Base-by-base conservation (phyloP, 1,140 invertebrate genomes). In the Colletes gigas region DNA sequence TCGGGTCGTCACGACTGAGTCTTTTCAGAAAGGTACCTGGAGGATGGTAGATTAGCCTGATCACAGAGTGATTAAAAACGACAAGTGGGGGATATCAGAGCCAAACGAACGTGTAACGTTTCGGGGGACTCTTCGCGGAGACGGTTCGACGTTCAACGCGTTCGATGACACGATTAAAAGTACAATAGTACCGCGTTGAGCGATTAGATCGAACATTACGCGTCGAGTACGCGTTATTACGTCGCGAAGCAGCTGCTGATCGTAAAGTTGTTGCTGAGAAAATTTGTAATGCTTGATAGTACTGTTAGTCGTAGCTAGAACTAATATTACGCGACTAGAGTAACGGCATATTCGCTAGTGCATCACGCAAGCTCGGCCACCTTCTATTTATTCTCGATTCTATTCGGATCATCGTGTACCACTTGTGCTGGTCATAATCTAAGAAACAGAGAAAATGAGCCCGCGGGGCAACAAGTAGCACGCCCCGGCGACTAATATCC, bases 321-420 rank as follows among this genome's bases (percentile, higher is more conserved):
- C 67, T 71, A 83, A 83, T 71, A 62, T 78, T 84, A 84, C 41
- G 50, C 54, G 70, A 71, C n/a, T n/a, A n/a, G 54, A 44, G 15
- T 55, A 39, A 73, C 77, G 75, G 63, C 54, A 81, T 65, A 81
- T 75, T 81, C 60, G 19, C 62, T 75, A 65, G 59, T 47, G 69
- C 50, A 79, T 73, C 77, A 73, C 77, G 77, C 65, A 79, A 79
- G 77, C 77, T 73, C 60, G 60, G 60, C 77, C 52, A 65, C 70
- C 77, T 79, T 79, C 77, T 79, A 79, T 79, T 79, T 79, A 79
- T 73, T 79, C 77, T 79, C 77, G 77, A 73, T 78, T 78, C 67
- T 78, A 78, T 78, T 78, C 75, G 67, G 55, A 79, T 73, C 70
- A 59, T 39, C 59, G 77, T 73, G 60, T 57, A 57, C 69, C 39